Evolutionary conservation across 2,888 invertebrate genomes (phyloP), one percentile per base, ranked within the genome.

Genomic region (Ophioninae sp.): DNA sequence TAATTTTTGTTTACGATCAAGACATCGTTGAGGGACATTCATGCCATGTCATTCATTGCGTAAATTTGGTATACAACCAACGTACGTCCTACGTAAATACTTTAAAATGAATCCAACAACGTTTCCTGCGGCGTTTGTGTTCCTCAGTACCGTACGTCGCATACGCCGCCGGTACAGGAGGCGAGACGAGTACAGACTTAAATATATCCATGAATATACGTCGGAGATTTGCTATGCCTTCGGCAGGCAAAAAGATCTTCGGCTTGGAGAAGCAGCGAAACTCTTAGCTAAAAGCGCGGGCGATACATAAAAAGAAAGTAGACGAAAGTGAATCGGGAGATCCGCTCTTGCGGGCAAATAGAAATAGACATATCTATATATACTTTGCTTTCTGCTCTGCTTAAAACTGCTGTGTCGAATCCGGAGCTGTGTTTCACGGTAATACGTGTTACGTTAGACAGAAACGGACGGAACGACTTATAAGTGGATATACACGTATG

Each of bases 281-380:
- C 80, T 69, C 77, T 73, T 74, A 41, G 74, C 39, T 77, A 39
- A 56, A 70, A 82, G 69, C 59, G 69, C 59, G 23, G 44, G 68
- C 80, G 83, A 78, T 81, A 70, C 81, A 82, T 82, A 76, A 81
- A 79, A 84, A 82, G 84, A 82, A 84, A 84, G 84, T 79, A 79
- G 73, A 83, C 83, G 83, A 83, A 81, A 73, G 73, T 41, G 79
- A 82, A 82, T 84, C 81, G 1, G 30, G 75, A 84, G 83, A 84
- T 84, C 72, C 75, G 81, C 62, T 37, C 62, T 13, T 76, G 7
- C 64, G 50, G 50, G 69, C 76, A 67, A 37, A 78, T 59, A 77
- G n/a, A 74, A 75, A 50, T 61, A 61, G 39, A 30, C 69, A 59
- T 39, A 56, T 68, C 17, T 21, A 23, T 67, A 57, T 39, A 20